These are phyloP conservation scores for Goniozus legneri DNA, from an alignment of 1,140 invertebrate species.

Conservation along the genomic window DNA sequence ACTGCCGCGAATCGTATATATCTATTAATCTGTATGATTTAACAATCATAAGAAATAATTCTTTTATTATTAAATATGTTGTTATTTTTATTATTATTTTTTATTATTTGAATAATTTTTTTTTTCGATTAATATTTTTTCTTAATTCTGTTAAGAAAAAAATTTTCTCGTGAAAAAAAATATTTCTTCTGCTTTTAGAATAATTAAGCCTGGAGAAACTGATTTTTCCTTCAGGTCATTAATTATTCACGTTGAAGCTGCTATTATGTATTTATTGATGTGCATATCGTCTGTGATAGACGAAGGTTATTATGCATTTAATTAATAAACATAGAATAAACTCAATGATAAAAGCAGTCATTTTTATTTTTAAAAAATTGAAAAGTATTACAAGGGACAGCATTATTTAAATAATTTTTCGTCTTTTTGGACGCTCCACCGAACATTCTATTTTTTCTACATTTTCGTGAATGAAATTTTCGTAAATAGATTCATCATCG, in stretches of 20 bases:
- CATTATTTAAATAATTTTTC: constrained; percentile 1
- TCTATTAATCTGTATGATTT: neutral
- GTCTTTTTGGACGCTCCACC: too few relatives aligned
- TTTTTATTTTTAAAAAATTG: neutral
- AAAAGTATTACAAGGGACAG: neutral
- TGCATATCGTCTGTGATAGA: too few relatives aligned
- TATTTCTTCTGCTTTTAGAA: too few relatives aligned
- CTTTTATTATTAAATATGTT: neutral
- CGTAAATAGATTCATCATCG: constrained; percentile 3
- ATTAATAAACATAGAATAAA: too few relatives aligned
- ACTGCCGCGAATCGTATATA: neutral
- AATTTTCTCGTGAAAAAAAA: too few relatives aligned
- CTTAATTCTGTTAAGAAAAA: too few relatives aligned
- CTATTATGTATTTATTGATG: too few relatives aligned
- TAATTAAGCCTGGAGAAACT: too few relatives aligned
- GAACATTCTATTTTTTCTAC: constrained; percentile 1
- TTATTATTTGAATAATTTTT: neutral
- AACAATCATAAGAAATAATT: neutral
- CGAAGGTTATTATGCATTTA: too few relatives aligned
- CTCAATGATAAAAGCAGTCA: neutral
- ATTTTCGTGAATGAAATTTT: neutral
- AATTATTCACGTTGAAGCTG: too few relatives aligned
- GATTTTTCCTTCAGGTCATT: too few relatives aligned
- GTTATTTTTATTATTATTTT: neutral
- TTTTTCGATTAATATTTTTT: neutral